A percentile compares a stretch with the other conserved stretches of the same genome.
Conservation (phyloP, 2,113 vertebrate genomes). For the Ifrita kowaldi region DNA sequence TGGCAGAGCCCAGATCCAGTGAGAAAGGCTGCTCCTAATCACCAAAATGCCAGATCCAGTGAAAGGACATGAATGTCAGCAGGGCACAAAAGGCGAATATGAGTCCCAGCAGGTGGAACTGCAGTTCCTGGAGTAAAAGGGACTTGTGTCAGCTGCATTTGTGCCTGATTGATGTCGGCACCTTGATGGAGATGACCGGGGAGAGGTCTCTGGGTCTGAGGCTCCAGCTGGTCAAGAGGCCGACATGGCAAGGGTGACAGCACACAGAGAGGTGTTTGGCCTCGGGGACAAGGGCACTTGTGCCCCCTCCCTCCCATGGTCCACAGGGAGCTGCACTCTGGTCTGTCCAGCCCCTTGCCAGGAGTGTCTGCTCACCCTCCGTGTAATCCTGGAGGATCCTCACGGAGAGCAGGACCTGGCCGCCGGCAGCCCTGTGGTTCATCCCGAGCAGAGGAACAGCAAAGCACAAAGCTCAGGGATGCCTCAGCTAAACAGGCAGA, state of each 20-base stretch:
- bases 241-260: rapidly evolving
- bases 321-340: rapidly evolving
- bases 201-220: not conserved
- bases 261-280: not conserved
- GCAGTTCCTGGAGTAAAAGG: not conserved
- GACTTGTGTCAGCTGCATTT: not conserved
- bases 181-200: rapidly evolving
- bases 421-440: not conserved
- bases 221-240: not conserved
- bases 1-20: not conserved
- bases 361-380: not conserved
- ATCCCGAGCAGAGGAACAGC: not conserved
- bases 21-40: not conserved
- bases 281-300: not conserved
- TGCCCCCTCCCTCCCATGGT: not conserved
- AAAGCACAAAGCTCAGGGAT: not conserved
- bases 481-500: not conserved
- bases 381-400: not conserved
- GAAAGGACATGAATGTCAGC: not conserved
- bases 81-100: not conserved
- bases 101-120: not conserved
- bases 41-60: not conserved
- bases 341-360: not conserved
- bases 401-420: not conserved
- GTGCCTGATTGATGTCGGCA: not conserved